Evolutionary conservation across 30 jellyfish, hydroid and myxozoan species (phyloP), one percentile per base, ranked within the genome.

Genomic region (Aurelia aurita): DNA sequence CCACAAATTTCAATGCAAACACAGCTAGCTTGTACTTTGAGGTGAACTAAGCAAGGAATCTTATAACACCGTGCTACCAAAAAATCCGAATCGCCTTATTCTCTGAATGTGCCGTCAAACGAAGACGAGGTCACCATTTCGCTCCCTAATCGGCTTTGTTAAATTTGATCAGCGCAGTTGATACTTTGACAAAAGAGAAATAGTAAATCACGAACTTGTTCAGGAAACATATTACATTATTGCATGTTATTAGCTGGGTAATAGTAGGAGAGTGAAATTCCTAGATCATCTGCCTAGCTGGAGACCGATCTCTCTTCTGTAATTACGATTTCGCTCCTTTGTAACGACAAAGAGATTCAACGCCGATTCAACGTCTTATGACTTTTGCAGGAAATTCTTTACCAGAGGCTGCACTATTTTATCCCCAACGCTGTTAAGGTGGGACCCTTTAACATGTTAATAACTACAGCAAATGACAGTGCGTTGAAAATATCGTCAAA

Each of bases 231-330:
- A 55, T n/a, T 22, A 55, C 29, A 55, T 55, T 55, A 22, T 55
- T 22, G 25, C 67, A 19, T n/a, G 67, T 55, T 19, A 3, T 19
- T 55, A 22, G 67, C 67, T 55, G 67, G 67, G 67, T 55, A 19
- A 22, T 55, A 19, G 67, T 61, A 51, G 53, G 18, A 25, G 81
- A 65, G 43, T 44, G 27, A 43, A 64, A 65, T 22, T 80, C 26
- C n/a, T 46, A 80, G 83, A 80, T 68, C 82, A 68, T 46, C 82
- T 80, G 71, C 83, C 31, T 80, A 58, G 83, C 64, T 51, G 82
- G 82, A 54, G 74, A 45, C 73, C 31, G 73, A 80, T 80, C 82
- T 80, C 60, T 19, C 25, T 3, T 55, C 25, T 55, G 51, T 55
- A 14, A 55, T 16, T 55, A 55, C 13, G 29, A 55, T 55, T 55